phyloP scores from a whole-genome alignment of 53 echinoderm and acorn worm genomes.

The Holothuria scabra region DNA sequence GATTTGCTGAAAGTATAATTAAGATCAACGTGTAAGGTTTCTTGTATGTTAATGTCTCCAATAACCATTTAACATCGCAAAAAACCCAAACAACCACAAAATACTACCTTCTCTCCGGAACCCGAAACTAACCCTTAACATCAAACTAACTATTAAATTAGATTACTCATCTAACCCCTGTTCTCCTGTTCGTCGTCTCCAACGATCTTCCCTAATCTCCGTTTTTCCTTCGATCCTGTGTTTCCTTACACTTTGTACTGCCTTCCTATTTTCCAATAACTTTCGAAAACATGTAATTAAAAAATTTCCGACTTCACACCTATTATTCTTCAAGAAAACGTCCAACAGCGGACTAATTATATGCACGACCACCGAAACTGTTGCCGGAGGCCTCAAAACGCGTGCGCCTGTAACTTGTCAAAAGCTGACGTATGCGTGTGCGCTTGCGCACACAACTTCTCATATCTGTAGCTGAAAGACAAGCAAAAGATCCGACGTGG shows the following conservation, averaged over 20 bases:
- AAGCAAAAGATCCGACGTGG: too few species aligned
- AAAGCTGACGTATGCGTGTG: not conserved
- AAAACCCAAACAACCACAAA: not conserved
- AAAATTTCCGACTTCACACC: slow-evolving; percentile 23
- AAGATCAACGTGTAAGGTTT: too few species aligned
- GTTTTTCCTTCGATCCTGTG: too few species aligned
- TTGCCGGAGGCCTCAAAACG: slow-evolving; percentile 11
- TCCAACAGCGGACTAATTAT: slow-evolving; percentile 12
- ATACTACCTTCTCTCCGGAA: not conserved
- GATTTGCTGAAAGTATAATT: too few species aligned
- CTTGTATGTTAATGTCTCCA: too few species aligned
- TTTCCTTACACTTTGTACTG: too few species aligned
- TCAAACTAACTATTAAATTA: slow-evolving; percentile 34
- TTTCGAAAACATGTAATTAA: slow-evolving; percentile 37
- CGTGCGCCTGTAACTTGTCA: slow-evolving; percentile 26
- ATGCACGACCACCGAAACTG: slow-evolving; percentile 27
- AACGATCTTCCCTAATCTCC: too few species aligned
- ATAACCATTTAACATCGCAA: too few species aligned
- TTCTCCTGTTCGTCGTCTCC: not conserved
- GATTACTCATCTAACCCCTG: slow-evolving; percentile 6
- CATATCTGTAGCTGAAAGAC: not conserved
- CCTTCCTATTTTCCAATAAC: too few species aligned
- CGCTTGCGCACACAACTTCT: not conserved
- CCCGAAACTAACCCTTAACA: slow-evolving; percentile 16
- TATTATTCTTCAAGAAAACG: not conserved